Base-by-base conservation (phyloP, 2,888 invertebrate species). In the Apotomis betuletana region DNA sequence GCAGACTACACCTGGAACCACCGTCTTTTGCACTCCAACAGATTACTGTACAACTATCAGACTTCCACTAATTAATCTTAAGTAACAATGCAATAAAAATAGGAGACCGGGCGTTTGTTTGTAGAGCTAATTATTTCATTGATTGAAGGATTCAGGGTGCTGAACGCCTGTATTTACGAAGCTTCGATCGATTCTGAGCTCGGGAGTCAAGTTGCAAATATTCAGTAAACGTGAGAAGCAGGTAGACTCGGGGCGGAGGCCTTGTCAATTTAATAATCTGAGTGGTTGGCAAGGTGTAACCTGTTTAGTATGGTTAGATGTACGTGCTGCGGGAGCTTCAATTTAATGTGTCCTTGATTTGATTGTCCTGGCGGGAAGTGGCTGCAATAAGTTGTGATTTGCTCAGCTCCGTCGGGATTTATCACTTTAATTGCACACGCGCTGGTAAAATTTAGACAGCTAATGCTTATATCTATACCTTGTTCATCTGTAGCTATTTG, bases 301-400 rank as follows among this genome's bases (percentile, higher is more conserved):
- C 78, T 72, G 69, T 74, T 76, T 77, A 68, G 73, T 61, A 58
- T 52, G 65, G 61, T 70, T 69, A 64, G 63, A 58, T 52, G 57
- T 63, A 72, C 72, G 72, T 72, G 72, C 63, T 62, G 58, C 64
- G 60, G 57, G 57, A 69, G 70, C 70, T 46, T 62, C 69, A 70
- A 67, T 74, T 75, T 70, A 70, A 74, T 70, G 68, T 70, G 60
- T 51, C 73, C 73, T 81, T 83, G 85, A 84, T 86, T 87, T 84
- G 86, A 87, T 85, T 85, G 83, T 81, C 61, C 74, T 76, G 78
- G 78, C 74, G 80, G 77, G 77, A 80, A 78, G 79, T 80, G 79
- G 78, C 69, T 79, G 81, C 85, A 82, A 80, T 85, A 86, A 83
- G 83, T 85, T 80, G 82, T 80, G 83, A 85, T 85, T 85, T 80